Conservation (phyloP, 2,797 vertebrate genomes). For the Hyperoplus lanceolatus region DNA sequence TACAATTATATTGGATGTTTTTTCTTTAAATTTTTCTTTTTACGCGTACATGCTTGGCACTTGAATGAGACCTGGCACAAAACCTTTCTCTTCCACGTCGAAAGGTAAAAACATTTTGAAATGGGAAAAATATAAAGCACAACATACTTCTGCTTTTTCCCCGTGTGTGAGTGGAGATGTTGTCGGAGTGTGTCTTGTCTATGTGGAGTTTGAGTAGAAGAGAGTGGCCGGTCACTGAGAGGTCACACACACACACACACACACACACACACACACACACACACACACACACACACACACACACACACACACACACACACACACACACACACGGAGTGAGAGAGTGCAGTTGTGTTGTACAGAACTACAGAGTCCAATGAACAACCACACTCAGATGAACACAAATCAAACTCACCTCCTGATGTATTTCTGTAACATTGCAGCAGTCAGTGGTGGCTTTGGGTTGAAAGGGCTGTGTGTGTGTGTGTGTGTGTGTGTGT, state of each 20-base stretch:
- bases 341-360: slow-evolving; percentile 32
- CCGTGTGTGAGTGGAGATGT: slow-evolving; percentile 37
- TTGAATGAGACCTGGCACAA: slow-evolving; percentile 24
- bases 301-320: slow-evolving; percentile 17
- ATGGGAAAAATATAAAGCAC: not conserved
- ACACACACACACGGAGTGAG: not conserved
- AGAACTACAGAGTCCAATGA: slow-evolving; percentile 25
- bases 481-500: too few species aligned
- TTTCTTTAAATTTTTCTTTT: not conserved
- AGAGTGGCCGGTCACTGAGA: slow-evolving; percentile 51
- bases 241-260: slow-evolving; percentile 39
- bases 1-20: too few species aligned
- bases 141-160: slow-evolving; percentile 22
- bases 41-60: not conserved
- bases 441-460: slow-evolving; percentile 23
- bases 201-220: slow-evolving; percentile 33
- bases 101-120: slow-evolving; percentile 40
- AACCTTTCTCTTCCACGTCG: slow-evolving; percentile 43
- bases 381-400: slow-evolving; percentile 45
- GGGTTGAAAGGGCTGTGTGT: slow-evolving; percentile 45
- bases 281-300: slow-evolving; percentile 3
- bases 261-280: not conserved
- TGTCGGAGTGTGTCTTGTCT: slow-evolving; percentile 17
- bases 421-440: slow-evolving; percentile 55
- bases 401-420: slow-evolving; percentile 67